Base-by-base conservation (phyloP, 1,140 invertebrate species). In the Eciton burchellii region DNA sequence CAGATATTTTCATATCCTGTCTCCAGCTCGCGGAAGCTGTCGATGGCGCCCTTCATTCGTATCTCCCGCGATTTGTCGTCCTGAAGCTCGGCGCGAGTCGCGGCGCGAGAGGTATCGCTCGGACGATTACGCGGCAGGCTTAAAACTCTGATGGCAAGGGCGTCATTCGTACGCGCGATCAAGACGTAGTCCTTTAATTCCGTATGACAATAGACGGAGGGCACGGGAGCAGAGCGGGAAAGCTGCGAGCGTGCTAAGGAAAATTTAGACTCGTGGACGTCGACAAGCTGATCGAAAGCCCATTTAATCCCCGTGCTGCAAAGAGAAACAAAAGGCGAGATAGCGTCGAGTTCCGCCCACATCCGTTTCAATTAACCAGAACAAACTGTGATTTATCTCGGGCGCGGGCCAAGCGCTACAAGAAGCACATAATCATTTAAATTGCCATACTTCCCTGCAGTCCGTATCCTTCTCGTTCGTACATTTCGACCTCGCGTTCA, bases 161-260 rank as follows among this genome's bases (percentile, higher is more conserved):
- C 47, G 73, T 79, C 49, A 29, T 26, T 68, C 56, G 29, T 77
- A 19, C 63, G 21, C 77, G 76, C 85, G 79, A 86, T 87, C 82
- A 89, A 91, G 88, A 88, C 70, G 81, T 85, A 88, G 87, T 88
- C 89, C 90, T 89, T 91, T 91, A 89, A 91, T 91, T 91, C 89
- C 43, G 68, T 79, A 57, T 57, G 29, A 77, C 74, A 68, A 79
- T 79, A 79, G 49, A 79, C 35, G 52, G 63, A 47, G 59, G 21
- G 43, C 49, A 77, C 49, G 47, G 12, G 66, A n/a, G 29, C 16
- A 14, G 26, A 35, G 47, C 16, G 74, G 21, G 12, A 68, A n/a
- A 56, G 49, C 62, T 62, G 62, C 74, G 49, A 49, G 59, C 62
- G 49, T 16, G 62, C 62, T 29, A 68, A 79, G 63, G 74, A 79